Conservation (phyloP, 2,113 vertebrate species). For the Hassar affinis region DNA sequence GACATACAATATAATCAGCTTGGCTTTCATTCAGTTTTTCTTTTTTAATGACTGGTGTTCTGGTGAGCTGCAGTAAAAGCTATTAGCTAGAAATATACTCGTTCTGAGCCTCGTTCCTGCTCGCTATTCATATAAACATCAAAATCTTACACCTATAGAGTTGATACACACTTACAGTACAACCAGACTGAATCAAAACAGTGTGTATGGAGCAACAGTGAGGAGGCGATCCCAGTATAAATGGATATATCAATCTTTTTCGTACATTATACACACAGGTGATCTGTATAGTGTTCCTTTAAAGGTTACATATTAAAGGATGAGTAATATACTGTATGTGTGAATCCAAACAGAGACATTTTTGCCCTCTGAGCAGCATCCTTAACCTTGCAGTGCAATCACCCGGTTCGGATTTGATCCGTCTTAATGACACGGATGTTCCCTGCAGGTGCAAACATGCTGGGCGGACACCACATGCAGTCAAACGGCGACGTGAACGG, state of each 20-base stretch:
- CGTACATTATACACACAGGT: not conserved
- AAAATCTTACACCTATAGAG: not conserved
- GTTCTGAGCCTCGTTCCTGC: not conserved
- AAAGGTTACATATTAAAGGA: not conserved
- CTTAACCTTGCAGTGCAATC: no score
- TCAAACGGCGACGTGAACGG: conserved; percentile 89
- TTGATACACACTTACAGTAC: not conserved
- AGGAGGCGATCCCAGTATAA: not conserved
- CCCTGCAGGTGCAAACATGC: conserved; percentile 79
- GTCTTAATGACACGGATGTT: not conserved
- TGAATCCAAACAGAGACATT: not conserved
- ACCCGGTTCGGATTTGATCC: no score
- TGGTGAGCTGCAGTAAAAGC: not conserved
- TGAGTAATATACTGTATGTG: not conserved
- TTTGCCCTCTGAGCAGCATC: not conserved
- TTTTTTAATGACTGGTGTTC: not conserved
- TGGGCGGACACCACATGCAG: conserved; percentile 86
- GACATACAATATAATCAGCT: not conserved
- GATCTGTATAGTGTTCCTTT: not conserved
- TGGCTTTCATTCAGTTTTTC: not conserved
- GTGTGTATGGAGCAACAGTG: not conserved
- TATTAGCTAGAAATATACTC: not conserved
- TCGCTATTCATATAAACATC: not conserved
- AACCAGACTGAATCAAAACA: not conserved
- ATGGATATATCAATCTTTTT: not conserved